phyloP scores from a whole-genome alignment of 2,113 vertebrate species.

The Axis porcinus region DNA sequence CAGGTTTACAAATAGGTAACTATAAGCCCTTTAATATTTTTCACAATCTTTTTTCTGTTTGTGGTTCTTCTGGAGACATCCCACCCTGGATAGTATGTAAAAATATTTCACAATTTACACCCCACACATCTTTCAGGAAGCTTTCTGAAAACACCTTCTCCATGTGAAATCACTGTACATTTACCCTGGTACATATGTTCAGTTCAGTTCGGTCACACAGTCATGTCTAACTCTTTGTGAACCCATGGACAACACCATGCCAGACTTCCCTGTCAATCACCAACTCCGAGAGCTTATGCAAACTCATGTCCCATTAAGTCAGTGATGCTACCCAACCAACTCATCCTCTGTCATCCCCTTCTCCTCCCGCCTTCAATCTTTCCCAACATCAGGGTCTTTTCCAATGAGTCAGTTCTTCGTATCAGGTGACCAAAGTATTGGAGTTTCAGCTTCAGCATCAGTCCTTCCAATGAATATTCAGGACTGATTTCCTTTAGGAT shows the following conservation, averaged over 20 bases:
- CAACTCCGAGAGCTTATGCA: not conserved
- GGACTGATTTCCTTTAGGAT: not conserved
- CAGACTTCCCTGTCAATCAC: not conserved
- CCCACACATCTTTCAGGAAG: not conserved
- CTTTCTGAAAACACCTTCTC: not conserved
- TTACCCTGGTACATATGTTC: not conserved
- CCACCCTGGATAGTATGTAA: not conserved
- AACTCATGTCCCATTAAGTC: not conserved
- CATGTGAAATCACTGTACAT: not conserved
- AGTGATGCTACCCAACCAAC: no score
- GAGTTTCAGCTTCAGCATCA: not conserved
- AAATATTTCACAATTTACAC: not conserved
- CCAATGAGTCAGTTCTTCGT: not conserved
- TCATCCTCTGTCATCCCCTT: not conserved
- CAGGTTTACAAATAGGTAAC: not conserved
- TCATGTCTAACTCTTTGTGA: accelerated
- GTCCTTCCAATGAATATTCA: not conserved
- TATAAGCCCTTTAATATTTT: not conserved
- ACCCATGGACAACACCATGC: not conserved
- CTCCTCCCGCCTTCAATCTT: not conserved
- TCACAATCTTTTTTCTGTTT: not conserved
- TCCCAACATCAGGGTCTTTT: not conserved
- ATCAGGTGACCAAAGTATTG: not conserved
- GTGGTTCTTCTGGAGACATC: not conserved
- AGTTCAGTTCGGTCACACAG: not conserved